Base-by-base conservation (phyloP, 2,797 vertebrate species). In the Apogon talboti region DNA sequence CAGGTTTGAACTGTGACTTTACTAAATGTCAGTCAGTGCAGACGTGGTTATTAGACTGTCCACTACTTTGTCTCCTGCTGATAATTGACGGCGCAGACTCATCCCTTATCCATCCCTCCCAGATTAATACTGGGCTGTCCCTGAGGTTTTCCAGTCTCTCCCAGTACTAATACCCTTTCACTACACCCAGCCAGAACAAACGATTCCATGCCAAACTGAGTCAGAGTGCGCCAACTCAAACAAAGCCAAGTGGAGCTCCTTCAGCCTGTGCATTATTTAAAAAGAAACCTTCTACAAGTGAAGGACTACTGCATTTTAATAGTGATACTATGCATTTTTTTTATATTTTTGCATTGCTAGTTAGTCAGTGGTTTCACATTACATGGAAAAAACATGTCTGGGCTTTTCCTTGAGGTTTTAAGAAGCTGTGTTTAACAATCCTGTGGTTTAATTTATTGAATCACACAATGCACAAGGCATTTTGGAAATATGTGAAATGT, bases 61-160 rank as follows among this genome's bases (percentile, higher is more conserved):
- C 24, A 37, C 38, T 71, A 48, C 19, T 28, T 21, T 57, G 54
- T 69, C 64, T 62, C 61, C 67, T 74, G 52, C 66, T 65, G 53
- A 77, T 33, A 57, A 42, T 18, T 64, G 33, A 70, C 64, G 67
- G 75, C 61, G 79, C 69, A 79, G 14, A 48, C 11, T 45, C 33
- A 71, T 28, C 76, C 78, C 72, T 82, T 79, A 79, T 84, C 74
- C 66, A 49, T 72, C 74, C 78, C 76, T 49, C 37, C 11, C 77
- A 83, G 81, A 87, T 89, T 87, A 86, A 80, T 67, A 63, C 69
- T 19, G 43, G 63, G 55, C 74, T 46, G 67, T 67, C 75, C 63
- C 78, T 63, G 62, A 72, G 77, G 81, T 75, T 87, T 87, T 77
- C 79, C 79, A 67, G 68, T 85, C 84, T 60, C 78, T 85, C 66